These are phyloP conservation scores for Onychomys arenicola DNA, from an alignment of 2,797 vertebrate species.

Conservation along the genomic window DNA sequence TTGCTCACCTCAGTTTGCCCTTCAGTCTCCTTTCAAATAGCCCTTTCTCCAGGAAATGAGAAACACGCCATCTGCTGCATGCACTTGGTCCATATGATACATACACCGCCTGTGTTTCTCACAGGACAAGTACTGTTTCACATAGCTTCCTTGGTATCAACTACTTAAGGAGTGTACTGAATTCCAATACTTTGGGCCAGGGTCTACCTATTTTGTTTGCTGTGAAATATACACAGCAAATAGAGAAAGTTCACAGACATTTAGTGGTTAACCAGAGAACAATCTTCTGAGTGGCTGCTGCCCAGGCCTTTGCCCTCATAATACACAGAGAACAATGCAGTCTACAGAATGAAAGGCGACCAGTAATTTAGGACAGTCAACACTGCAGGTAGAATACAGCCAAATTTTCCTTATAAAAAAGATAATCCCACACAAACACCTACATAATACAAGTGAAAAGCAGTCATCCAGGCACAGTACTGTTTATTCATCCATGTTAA, in stretches of 20 bases:
- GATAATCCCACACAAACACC: not conserved
- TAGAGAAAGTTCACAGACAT: not conserved
- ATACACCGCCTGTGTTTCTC: not conserved
- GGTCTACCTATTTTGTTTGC: not conserved
- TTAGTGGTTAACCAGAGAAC: not conserved
- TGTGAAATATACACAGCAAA: conserved; percentile 20
- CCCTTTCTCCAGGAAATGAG: not conserved
- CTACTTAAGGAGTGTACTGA: not conserved
- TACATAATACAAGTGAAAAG: not conserved
- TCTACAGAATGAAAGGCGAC: conserved; percentile 12
- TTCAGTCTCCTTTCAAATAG: not conserved
- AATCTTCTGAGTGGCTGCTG: not conserved
- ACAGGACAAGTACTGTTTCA: not conserved
- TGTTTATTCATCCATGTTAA: conserved; percentile 1
- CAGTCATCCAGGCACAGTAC: not conserved
- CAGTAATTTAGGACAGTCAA: not conserved
- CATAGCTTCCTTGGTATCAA: not conserved
- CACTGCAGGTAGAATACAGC: not conserved
- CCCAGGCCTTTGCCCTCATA: not conserved
- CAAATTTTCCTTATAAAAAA: not conserved
- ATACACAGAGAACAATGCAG: not conserved
- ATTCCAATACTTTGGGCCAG: conserved; percentile 20
- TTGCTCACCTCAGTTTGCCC: not conserved
- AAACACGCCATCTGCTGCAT: not conserved
- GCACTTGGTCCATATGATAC: no score